phyloP scores from a whole-genome alignment of 2,888 invertebrate genomes.

The Acanthoscelides obtectus region DNA sequence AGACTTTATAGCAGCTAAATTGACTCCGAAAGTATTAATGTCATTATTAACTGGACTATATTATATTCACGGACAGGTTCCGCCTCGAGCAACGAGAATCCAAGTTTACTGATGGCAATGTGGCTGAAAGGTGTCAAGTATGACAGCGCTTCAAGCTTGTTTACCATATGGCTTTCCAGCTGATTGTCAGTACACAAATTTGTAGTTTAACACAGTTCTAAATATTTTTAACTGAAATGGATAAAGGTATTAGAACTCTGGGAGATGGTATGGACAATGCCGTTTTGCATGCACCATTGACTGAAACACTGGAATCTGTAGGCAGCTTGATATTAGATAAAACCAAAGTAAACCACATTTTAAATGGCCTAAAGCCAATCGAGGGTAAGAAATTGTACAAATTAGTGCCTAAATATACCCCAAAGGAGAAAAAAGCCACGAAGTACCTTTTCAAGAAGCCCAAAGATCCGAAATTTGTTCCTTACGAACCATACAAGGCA shows the following conservation, averaged over 20 bases:
- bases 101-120: too few species aligned
- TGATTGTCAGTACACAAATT: neutral
- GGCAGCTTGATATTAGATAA: constrained; percentile 7
- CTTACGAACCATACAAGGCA: constrained; percentile 83
- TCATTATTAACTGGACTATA: too few species aligned
- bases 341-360: constrained; percentile 18
- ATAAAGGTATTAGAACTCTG: constrained; percentile 22
- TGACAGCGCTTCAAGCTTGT: too few species aligned
- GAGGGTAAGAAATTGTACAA: constrained; percentile 54
- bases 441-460: constrained; percentile 52
- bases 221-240: constrained; percentile 5
- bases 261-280: constrained; percentile 32
- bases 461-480: constrained; percentile 76
- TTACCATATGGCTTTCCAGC: neutral
- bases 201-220: neutral
- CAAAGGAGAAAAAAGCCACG: constrained; percentile 53
- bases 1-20: too few species aligned
- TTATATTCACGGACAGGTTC: too few species aligned
- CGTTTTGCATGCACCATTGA: constrained; percentile 3
- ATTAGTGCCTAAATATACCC: constrained; percentile 59
- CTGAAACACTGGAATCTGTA: neutral
- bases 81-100: too few species aligned
- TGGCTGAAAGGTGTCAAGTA: too few species aligned
- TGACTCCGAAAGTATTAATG: too few species aligned
- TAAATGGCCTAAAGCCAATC: constrained; percentile 35